These are phyloP conservation scores for Carterocephalus palaemon DNA, from an alignment of 2,888 invertebrate genomes.

Conservation along the genomic window DNA sequence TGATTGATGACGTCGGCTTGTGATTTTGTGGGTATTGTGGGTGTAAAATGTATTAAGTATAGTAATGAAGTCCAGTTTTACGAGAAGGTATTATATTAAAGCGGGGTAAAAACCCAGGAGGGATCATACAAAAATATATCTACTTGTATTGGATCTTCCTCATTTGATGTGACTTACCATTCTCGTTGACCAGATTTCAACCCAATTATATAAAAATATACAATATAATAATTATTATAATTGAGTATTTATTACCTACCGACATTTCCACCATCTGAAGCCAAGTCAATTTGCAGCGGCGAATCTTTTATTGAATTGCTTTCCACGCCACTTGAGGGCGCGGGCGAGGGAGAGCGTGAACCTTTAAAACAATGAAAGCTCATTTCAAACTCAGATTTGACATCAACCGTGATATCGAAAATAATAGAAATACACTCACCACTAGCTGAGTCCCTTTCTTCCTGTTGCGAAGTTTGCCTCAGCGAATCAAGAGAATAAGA, in stretches of 20 bases:
- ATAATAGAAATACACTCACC: constrained; percentile 44
- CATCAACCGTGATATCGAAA: not conserved
- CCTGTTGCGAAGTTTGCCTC: constrained; percentile 56
- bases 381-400: not conserved
- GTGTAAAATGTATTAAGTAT: no score
- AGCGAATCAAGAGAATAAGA: constrained; percentile 74
- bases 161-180: no score
- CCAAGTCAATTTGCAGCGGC: constrained; percentile 89
- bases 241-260: no score
- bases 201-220: no score
- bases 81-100: no score
- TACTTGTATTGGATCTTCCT: no score
- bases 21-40: not conserved
- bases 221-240: no score
- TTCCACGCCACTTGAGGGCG: constrained; percentile 92
- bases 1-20: no score
- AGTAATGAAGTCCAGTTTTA: no score
- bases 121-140: no score
- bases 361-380: constrained; percentile 47
- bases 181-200: no score
- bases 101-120: no score
- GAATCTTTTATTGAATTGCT: constrained; percentile 87
- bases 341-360: constrained; percentile 91
- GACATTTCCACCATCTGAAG: constrained; percentile 80
- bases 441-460: constrained; percentile 71